Evolutionary conservation across 2,113 vertebrate genomes (phyloP).

Genomic region (Salvator merianae): DNA sequence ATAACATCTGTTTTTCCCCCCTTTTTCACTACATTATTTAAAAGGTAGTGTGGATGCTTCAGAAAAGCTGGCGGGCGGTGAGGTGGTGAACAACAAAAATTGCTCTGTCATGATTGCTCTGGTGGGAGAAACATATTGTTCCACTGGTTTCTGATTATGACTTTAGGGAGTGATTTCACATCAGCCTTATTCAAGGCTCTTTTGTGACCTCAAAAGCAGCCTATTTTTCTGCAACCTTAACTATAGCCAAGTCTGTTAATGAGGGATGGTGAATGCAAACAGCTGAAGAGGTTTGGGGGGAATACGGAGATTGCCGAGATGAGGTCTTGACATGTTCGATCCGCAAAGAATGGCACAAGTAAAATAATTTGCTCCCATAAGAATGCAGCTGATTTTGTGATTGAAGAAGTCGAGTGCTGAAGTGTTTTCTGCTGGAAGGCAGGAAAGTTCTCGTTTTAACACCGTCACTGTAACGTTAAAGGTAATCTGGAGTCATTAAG

Average conservation of each 20-base stretch:
- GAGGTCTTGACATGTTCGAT: constrained; percentile 2
- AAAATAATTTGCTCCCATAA: neutral
- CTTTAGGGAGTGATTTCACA: constrained; percentile 77
- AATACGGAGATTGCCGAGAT: neutral
- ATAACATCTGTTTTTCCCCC: neutral
- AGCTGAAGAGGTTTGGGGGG: neutral
- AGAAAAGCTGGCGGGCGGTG: constrained; percentile 38
- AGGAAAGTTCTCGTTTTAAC: neutral
- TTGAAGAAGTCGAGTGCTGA: too few relatives aligned
- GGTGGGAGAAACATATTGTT: constrained; percentile 85
- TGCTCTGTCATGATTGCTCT: constrained; percentile 71
- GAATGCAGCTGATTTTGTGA: neutral
- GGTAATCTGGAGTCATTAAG: neutral
- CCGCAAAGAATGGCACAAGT: neutral
- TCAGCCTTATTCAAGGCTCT: constrained; percentile 82
- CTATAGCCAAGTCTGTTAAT: constrained; percentile 32
- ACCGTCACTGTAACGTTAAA: neutral
- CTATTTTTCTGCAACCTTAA: neutral
- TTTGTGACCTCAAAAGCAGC: constrained; percentile 64
- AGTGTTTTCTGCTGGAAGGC: neutral
- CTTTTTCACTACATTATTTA: neutral
- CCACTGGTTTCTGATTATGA: constrained; percentile 79
- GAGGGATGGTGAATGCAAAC: constrained; percentile 25
- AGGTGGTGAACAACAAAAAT: constrained; percentile 68
- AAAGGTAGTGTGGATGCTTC: constrained; percentile 12